Base-by-base conservation (phyloP, 2,797 vertebrate genomes). In the Prunella strophiata region DNA sequence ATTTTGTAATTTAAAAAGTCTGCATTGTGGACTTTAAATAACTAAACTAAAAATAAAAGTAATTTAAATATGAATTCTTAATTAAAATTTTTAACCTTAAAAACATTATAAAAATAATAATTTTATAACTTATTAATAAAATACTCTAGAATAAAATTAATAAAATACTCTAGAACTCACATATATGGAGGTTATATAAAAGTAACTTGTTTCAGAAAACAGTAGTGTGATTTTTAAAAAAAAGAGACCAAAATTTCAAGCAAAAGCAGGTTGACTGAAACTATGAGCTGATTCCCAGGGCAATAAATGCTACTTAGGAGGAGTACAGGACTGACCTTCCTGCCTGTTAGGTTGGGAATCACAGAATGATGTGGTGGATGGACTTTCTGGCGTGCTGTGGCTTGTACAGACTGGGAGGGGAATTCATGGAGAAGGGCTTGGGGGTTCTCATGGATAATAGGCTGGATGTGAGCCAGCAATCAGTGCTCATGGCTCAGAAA, bases 401-500 rank as follows among this genome's bases (percentile, higher is more conserved):
- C 59, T 17, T 30, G 71, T 50, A 17, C 30, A 25, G 59, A 23
- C 27, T 61, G 59, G 38, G 38, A 66, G 73, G 43, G 63, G 71
- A 66, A 36, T 58, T 78, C 10, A 19, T 12, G 61, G 58, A 15
- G 40, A 59, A 84, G 34, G 26, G 27, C 65, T 65, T 45, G 51
- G n/a, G 21, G 18, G 6, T 57, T 89, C 57, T 63, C 9, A 0
- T 30, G 79, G 57, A 3, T 52, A 4, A 30, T 51, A 52, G 30
- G 45, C 51, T 77, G 72, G 51, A 27, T 9, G 2, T 10, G 65
- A 62, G 36, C 42, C 34, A 34, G 45, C 58, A 26, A 0, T 11
- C 50, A 51, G 29, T 0, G 0, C 27, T 51, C 2, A 0, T 19
- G 9, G 57, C 43, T 48, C 30, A 30, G 36, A 18, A 57, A 45